phyloP scores from a whole-genome alignment of 2,797 vertebrate species.

The Tokudaia tokunoshimensis region DNA sequence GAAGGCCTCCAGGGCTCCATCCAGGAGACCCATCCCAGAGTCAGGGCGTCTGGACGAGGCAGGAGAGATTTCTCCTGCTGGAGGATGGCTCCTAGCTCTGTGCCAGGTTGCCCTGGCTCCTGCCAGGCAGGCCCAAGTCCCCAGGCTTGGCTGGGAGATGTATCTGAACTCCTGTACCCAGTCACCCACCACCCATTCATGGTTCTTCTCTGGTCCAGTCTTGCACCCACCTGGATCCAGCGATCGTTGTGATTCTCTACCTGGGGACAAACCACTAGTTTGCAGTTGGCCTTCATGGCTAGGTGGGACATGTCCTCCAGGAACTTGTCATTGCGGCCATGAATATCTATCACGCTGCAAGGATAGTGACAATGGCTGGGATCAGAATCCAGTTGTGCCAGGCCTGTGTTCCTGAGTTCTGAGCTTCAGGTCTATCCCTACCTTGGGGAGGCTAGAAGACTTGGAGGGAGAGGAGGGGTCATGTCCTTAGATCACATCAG shows the following conservation, averaged over 20 bases:
- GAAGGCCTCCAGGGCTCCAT: not conserved
- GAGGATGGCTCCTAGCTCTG: not conserved
- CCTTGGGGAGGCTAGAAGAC: not conserved
- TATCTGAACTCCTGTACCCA: no score
- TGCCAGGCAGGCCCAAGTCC: not conserved
- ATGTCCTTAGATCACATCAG: not conserved
- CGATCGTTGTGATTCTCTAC: conserved; percentile 90
- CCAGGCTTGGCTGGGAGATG: rapidly evolving
- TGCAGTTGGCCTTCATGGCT: conserved; percentile 80
- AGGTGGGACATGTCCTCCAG: conserved; percentile 85
- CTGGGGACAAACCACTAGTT: conserved; percentile 87
- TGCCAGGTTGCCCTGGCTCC: not conserved
- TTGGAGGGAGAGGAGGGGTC: rapidly evolving
- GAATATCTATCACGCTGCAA: conserved; percentile 60
- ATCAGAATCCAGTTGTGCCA: not conserved
- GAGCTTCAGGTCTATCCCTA: not conserved
- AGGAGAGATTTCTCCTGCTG: not conserved
- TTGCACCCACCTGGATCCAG: conserved; percentile 92
- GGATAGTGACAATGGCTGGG: not conserved
- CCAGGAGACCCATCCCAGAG: not conserved
- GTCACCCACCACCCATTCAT: not conserved
- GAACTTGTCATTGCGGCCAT: conserved; percentile 72
- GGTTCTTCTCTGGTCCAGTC: no score
- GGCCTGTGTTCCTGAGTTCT: not conserved
- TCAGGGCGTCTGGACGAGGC: not conserved